Percentiles rank a stretch among this genome's conserved stretches.
Conservation (phyloP, 2,113 vertebrate species). For the Chloebia gouldiae region DNA sequence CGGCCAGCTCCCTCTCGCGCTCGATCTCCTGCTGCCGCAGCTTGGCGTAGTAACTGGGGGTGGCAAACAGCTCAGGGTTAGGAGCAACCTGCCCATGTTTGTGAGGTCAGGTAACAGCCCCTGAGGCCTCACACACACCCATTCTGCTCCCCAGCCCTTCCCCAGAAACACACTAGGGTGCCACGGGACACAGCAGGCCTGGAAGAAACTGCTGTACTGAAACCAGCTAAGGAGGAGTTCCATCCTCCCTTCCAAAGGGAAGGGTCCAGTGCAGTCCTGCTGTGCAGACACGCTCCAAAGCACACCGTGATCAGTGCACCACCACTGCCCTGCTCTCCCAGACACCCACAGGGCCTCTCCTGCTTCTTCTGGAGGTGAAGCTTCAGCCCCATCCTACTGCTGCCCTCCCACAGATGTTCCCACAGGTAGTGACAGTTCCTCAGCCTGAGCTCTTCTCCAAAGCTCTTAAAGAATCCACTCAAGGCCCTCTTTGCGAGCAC, state of each 20-base stretch:
- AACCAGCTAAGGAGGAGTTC: not conserved
- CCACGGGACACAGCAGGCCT: not conserved
- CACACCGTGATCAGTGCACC: not conserved
- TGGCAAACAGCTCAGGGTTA: not conserved
- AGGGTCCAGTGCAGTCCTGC: not conserved
- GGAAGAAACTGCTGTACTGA: not conserved
- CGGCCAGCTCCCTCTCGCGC: slow-evolving; percentile 90
- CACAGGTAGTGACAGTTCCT: not conserved
- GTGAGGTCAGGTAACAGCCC: not conserved
- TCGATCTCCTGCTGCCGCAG: slow-evolving; percentile 97
- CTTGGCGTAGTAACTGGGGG: slow-evolving; percentile 92
- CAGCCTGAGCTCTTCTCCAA: not conserved
- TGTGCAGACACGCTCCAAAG: fast-evolving
- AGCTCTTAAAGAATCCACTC: not conserved
- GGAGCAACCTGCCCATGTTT: fast-evolving
- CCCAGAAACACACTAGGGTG: not conserved
- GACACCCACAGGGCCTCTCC: not conserved
- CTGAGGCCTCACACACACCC: fast-evolving
- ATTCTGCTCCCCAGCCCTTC: not conserved
- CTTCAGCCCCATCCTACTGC: not conserved
- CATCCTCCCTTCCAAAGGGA: not conserved
- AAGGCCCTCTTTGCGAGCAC: not conserved
- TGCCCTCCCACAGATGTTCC: not conserved
- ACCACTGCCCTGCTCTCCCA: not conserved
- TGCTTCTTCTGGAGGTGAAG: not conserved